Evolutionary conservation across 2,113 vertebrate species (phyloP), one percentile per base, ranked within the genome.

Genomic region (Perca flavescens): DNA sequence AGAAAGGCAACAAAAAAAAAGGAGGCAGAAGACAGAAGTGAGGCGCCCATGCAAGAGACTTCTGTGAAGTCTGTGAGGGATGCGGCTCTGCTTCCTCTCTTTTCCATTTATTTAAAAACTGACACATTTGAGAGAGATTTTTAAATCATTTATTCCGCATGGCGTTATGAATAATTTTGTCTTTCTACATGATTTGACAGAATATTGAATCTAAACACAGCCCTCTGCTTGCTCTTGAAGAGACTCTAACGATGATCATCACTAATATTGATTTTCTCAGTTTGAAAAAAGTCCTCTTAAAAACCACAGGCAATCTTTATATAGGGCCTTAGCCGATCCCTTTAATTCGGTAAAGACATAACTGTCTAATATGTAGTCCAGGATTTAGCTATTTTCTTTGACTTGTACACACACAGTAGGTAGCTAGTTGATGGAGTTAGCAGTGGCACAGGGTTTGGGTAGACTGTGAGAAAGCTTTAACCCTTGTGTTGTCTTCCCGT

Each of bases 61-160:
- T 74, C 79, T 83, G 84, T 83, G 82, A 83, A 86, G 88, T 87
- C 71, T 74, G 79, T 85, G 77, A 89, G 72, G 50, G 74, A 79
- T 77, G 80, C 6, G 63, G 56, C 56, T 65, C 84, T 8, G 36
- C 83, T 83, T 80, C 65, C 54, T 56, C 10, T 5, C 60, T 74
- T 75, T 49, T 82, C 74, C 68, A 88, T 85, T 89, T 84, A 89
- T 83, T 84, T 46, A 64, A 79, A 86, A 86, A 77, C 77, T 74
- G 79, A 71, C 74, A 80, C 71, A 43, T 88, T 80, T 78, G 65
- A 78, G 62, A 66, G 71, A 70, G 70, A 83, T 85, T 81, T 88
- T 76, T 80, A 71, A 88, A 88, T 84, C 70, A 71, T 87, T 88
- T 88, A 80, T 87, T 78, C 76, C 36, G 2, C 67, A 25, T 79